Conservation (phyloP, 2,113 vertebrate genomes). For the Marmota flaviventris region DNA sequence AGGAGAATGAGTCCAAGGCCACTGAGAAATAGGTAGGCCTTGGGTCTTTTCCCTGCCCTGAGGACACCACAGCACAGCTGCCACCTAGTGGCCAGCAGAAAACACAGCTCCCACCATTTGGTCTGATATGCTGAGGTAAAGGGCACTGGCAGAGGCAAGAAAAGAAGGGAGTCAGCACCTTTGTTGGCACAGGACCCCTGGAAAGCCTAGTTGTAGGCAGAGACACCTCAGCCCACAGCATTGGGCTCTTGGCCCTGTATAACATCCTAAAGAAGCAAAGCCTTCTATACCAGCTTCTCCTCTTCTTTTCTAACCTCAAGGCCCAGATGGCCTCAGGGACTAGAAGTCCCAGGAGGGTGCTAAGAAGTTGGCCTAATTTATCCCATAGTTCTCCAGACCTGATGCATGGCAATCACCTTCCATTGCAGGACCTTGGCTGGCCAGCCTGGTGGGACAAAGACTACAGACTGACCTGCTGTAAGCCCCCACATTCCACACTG, state of each 20-base stretch:
- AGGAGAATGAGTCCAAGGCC: not conserved
- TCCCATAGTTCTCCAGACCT: not conserved
- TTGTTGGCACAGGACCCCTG: not conserved
- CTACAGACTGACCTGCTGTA: rapidly evolving
- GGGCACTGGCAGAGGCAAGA: not conserved
- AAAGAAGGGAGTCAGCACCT: conserved; percentile 62
- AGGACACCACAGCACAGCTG: not conserved
- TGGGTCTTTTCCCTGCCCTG: not conserved
- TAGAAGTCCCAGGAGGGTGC: not conserved
- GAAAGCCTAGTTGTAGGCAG: not conserved
- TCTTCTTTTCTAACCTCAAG: not conserved
- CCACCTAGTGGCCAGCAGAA: not conserved
- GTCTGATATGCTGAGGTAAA: conserved; percentile 60
- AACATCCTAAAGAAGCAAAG: not conserved
- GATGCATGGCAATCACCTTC: not conserved
- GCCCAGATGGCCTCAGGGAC: not conserved
- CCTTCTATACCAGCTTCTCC: not conserved
- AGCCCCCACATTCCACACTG: not conserved
- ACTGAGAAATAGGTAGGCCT: not conserved
- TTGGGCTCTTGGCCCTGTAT: not conserved
- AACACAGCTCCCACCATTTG: not conserved
- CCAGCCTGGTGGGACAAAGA: not conserved
- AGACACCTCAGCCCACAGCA: not conserved
- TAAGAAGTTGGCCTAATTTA: not conserved
- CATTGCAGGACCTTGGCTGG: not conserved